A percentile compares a stretch with the other conserved stretches of the same genome.
Conservation (phyloP, 2,888 invertebrate genomes). For the Zele albiditarsus region DNA sequence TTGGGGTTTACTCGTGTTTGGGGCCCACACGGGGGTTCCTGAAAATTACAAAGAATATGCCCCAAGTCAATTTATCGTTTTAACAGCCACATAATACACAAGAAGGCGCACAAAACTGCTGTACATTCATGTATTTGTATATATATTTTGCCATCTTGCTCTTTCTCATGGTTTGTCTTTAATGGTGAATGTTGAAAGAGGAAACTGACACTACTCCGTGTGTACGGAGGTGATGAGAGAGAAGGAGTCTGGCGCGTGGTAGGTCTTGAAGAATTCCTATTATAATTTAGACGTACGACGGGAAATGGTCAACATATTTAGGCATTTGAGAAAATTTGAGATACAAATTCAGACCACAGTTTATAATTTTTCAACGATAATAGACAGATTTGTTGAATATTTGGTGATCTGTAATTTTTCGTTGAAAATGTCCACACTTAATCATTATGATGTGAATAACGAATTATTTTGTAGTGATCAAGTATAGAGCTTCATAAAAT, state of each 20-base stretch:
- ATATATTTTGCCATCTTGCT: not conserved
- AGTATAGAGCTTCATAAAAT: no score
- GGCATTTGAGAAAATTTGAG: no score
- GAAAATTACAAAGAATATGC: conserved; percentile 54
- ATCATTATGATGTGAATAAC: no score
- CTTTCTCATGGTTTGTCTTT: not conserved
- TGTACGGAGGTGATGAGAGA: conserved; percentile 25
- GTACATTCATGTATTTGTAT: not conserved
- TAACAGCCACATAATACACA: conserved; percentile 64
- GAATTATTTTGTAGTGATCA: no score
- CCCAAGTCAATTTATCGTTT: conserved; percentile 57
- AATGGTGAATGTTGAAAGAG: conserved; percentile 5
- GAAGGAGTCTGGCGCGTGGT: conserved; percentile 43
- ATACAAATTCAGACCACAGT: no score
- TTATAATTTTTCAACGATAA: no score
- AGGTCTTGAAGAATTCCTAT: conserved; percentile 37
- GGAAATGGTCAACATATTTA: conserved; percentile 24
- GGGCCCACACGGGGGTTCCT: conserved; percentile 49
- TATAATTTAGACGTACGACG: conserved; percentile 49
- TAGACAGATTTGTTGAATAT: no score
- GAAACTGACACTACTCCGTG: conserved; percentile 15
- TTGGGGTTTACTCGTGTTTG: conserved; percentile 50
- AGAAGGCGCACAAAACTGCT: not conserved
- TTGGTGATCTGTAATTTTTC: no score
- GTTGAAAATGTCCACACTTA: no score